These are phyloP conservation scores for Popillia japonica DNA, from an alignment of 1,140 invertebrate genomes.

Conservation along the genomic window DNA sequence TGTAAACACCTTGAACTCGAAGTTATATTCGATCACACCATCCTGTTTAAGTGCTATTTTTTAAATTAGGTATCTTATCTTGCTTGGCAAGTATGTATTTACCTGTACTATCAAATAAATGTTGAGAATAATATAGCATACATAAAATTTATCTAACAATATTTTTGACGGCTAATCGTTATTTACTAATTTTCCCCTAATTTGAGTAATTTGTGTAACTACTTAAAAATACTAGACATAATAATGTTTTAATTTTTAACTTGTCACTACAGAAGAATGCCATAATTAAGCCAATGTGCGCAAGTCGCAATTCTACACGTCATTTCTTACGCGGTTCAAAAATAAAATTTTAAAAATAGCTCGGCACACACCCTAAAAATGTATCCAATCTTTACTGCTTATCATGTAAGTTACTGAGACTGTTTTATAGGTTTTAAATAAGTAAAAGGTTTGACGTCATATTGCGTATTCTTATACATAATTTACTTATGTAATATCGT, in stretches of 20 bases:
- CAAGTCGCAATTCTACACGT: conserved; percentile 2
- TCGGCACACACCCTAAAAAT: conserved; percentile 19
- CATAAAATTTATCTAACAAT: too few species aligned
- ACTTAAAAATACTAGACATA: neutral
- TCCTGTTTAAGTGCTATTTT: neutral
- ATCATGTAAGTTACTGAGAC: too few species aligned
- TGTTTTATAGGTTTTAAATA: neutral
- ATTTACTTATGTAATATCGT: neutral
- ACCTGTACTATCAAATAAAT: too few species aligned
- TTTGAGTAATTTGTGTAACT: neutral
- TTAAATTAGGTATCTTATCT: conserved; percentile 4
- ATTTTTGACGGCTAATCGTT: too few species aligned
- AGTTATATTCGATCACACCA: too few species aligned
- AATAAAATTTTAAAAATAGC: conserved; percentile 10
- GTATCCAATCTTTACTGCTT: neutral
- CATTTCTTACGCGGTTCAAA: neutral
- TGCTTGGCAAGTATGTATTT: too few species aligned
- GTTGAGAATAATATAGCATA: too few species aligned
- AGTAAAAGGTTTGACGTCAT: neutral
- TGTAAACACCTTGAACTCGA: too few species aligned
- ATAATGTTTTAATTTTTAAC: too few species aligned
- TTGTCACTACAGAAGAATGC: neutral
- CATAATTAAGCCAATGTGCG: conserved; percentile 13
- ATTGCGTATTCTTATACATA: neutral
- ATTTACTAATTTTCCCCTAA: too few species aligned